phyloP scores from a whole-genome alignment of 2,888 invertebrate genomes.

The Ptychoptera albimana region DNA sequence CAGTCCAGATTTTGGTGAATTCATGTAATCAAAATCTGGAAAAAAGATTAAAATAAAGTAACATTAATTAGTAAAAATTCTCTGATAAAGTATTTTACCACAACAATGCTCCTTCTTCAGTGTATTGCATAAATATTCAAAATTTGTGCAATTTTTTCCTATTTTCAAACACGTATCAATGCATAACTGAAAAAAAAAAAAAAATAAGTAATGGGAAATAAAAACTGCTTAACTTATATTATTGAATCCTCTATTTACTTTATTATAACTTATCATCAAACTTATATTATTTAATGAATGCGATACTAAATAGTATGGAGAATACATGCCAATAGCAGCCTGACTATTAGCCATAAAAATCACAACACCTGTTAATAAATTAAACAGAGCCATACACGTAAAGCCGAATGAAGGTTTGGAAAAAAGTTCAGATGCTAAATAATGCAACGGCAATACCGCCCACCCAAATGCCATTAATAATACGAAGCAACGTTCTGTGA shows the following conservation, averaged over 20 bases:
- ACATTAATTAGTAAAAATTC: too few relatives aligned
- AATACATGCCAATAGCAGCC: slow-evolving; percentile 43
- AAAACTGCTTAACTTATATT: not conserved
- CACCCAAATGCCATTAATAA: slow-evolving; percentile 52
- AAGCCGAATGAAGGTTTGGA: slow-evolving; percentile 59
- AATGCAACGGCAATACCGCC: slow-evolving; percentile 55
- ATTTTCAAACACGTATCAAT: not conserved
- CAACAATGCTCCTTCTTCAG: too few relatives aligned
- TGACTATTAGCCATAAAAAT: too few relatives aligned
- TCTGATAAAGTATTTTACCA: too few relatives aligned
- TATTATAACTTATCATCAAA: slow-evolving; percentile 14
- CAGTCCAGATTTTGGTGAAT: slow-evolving; percentile 47
- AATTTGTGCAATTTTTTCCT: too few relatives aligned
- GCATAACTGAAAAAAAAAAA: not conserved
- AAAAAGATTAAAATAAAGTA: too few relatives aligned
- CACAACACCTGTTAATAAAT: slow-evolving; percentile 48
- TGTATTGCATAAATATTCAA: too few relatives aligned
- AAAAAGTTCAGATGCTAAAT: slow-evolving; percentile 52
- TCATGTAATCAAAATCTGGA: slow-evolving; percentile 28
- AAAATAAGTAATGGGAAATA: too few relatives aligned
- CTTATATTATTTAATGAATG: slow-evolving; percentile 30
- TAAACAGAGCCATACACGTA: slow-evolving; percentile 52
- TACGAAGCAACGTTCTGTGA: slow-evolving; percentile 21
- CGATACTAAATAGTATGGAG: slow-evolving; percentile 53
- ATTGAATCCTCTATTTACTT: slow-evolving; percentile 3